Evolutionary conservation across 2,113 vertebrate genomes (phyloP), one percentile per base, ranked within the genome.

Genomic region (Argyrosomus japonicus): DNA sequence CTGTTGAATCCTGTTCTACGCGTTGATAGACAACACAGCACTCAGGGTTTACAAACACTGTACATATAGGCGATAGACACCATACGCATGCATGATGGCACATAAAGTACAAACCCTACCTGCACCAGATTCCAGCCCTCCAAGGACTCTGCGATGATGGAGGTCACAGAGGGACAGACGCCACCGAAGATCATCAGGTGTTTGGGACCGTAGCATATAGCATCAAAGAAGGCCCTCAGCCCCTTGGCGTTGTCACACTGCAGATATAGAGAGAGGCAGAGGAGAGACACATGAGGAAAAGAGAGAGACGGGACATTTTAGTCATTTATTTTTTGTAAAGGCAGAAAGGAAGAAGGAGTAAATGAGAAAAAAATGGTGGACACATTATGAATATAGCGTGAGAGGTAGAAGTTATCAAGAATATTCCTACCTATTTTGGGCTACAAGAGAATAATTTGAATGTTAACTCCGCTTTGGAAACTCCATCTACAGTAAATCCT

Each of bases 171-270:
- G 0, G 98, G 98, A 91, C 98, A 99, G 76, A 99, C 98, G 0
- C 98, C 98, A 53, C 98, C 98, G 77, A 99, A 99, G 94, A 99
- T 99, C 98, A 99, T 99, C 91, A 99, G 93, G 91, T 99, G 98
- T 92, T 98, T 99, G 62, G 98, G 98, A 77, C 98, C 98, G 1
- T 98, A 99, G 95, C 99, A 99, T 94, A 99, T 99, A 93, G 98
- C 98, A 78, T 99, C 98, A 5, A 99, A 99, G 95, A 99, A 99
- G 93, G 98, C 98, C 95, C 99, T 96, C 93, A 99, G 92, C 84
- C 98, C 98, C 92, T 99, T 99, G 74, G 98, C 98, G 45, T 99
- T 99, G 93, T 99, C 98, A 85, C 98, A 99, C 98, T 99, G 87
- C 50, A 86, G 53, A 82, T 23, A 82, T 36, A 85, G 54, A 68